Conservation (phyloP, 2,113 vertebrate species). For the Jacana jacana region DNA sequence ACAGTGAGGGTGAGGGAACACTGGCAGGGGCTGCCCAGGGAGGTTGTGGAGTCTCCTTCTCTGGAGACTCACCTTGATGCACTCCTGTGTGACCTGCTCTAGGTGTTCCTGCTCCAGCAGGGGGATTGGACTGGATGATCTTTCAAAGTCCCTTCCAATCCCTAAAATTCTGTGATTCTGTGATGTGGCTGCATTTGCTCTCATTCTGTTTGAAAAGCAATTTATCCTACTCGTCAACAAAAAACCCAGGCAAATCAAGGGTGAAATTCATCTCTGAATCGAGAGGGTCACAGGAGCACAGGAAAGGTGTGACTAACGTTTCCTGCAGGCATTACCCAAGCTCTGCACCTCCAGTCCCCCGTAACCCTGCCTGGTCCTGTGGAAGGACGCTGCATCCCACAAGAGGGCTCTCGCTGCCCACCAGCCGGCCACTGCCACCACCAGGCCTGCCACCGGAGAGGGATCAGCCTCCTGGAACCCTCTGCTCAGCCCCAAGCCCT, state of each 20-base stretch:
- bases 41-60: too few relatives aligned
- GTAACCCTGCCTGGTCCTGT: neutral
- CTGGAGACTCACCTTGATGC: too few relatives aligned
- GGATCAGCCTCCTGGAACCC: neutral
- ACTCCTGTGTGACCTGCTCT: too few relatives aligned
- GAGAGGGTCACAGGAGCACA: rapidly evolving
- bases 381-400: neutral
- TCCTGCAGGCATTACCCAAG: neutral
- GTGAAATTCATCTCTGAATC: neutral
- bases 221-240: neutral
- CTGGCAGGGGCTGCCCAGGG: too few relatives aligned
- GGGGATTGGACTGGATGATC: too few relatives aligned
- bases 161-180: too few relatives aligned
- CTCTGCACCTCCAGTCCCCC: neutral
- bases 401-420: constrained; percentile 44
- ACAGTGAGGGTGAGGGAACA: too few relatives aligned
- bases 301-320: neutral
- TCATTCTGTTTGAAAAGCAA: neutral
- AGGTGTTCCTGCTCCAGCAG: too few relatives aligned
- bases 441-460: neutral
- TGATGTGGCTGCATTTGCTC: neutral
- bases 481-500: neutral
- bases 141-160: too few relatives aligned
- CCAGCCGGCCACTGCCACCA: rapidly evolving
- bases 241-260: neutral